Evolutionary conservation across 1,140 invertebrate genomes (phyloP), one percentile per base, ranked within the genome.

Genomic region (Pachyrhynchus sulphureomaculatus): DNA sequence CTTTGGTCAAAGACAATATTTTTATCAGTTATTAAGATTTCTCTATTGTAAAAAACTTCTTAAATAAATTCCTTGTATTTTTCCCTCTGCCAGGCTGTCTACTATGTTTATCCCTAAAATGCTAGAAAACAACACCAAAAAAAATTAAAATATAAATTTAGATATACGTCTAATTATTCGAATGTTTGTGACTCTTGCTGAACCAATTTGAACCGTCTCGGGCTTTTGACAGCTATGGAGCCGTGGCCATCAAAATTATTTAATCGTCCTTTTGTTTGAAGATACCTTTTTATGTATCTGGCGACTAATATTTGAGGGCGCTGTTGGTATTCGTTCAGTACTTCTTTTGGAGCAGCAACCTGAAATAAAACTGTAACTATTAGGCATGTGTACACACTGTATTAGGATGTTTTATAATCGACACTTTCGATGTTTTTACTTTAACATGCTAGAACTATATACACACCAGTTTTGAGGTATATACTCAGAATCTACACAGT

Each of bases 241-340:
- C 88, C 88, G 67, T 89, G 86, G 0, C 87, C 87, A 33, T 89
- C 87, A 32, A 89, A 77, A 0, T 86, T 85, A 0, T 84, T 85
- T 60, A 85, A 75, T 72, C 85, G 74, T 62, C 90, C 86, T 78
- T 89, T 86, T 72, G 87, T 84, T 75, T 88, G 82, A 63, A 94
- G 79, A 74, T 92, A 85, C 75, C 86, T 84, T 75, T 90, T 86
- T 39, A 99, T 98, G 73, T 93, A 97, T 32, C 90, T 84, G 2
- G 89, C 84, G 0, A 97, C 88, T 17, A 99, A 79, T 67, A 86
- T 85, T 71, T 96, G 95, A 0, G 97, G 96, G 66, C 96, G 83
- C 52, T 88, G 81, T 75, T 99, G 95, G 90, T 92, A 98, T 72
- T 96, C 92, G 62, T 95, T 86, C 69, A 98, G 76, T 0, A 92